Percentiles rank a stretch among this genome's conserved stretches.
Conservation (phyloP, 1,140 invertebrate species). For the Brachionus manjavacas region DNA sequence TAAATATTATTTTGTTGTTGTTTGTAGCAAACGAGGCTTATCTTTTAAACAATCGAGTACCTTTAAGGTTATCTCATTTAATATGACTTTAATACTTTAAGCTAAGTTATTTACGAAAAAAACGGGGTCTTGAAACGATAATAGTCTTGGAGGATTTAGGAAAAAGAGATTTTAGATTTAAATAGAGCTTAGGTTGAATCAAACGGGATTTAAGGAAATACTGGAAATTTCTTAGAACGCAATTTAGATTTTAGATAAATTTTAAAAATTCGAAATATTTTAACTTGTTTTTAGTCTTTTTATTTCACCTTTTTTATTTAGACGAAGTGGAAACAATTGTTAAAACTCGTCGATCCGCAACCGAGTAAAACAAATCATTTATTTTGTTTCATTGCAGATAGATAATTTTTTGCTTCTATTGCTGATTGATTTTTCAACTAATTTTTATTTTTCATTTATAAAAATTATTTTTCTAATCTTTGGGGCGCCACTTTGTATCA, state of each 20-base stretch:
- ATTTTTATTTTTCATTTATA: neutral
- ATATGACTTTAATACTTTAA: constrained; percentile 31
- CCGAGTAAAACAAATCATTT: neutral
- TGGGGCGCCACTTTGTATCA: neutral
- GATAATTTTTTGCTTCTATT: neutral
- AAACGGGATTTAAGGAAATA: neutral
- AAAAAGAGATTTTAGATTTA: neutral
- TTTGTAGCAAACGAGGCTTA: neutral
- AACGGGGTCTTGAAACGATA: neutral
- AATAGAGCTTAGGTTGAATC: neutral
- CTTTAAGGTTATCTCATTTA: neutral
- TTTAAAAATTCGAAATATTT: constrained; percentile 29
- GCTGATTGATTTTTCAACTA: neutral
- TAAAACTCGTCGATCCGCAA: neutral
- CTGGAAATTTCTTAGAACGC: neutral
- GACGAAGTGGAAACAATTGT: neutral
- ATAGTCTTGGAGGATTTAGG: neutral
- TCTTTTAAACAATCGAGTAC: constrained; percentile 5
- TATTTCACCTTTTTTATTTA: neutral
- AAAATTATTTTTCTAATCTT: neutral
- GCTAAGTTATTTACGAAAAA: neutral
- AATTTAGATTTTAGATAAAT: constrained; percentile 1
- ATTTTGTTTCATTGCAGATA: neutral
- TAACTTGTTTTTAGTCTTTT: neutral
- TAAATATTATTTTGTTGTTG: neutral